Evolutionary conservation across 2,797 vertebrate species (phyloP).

Genomic region (Epinephelus awoara): DNA sequence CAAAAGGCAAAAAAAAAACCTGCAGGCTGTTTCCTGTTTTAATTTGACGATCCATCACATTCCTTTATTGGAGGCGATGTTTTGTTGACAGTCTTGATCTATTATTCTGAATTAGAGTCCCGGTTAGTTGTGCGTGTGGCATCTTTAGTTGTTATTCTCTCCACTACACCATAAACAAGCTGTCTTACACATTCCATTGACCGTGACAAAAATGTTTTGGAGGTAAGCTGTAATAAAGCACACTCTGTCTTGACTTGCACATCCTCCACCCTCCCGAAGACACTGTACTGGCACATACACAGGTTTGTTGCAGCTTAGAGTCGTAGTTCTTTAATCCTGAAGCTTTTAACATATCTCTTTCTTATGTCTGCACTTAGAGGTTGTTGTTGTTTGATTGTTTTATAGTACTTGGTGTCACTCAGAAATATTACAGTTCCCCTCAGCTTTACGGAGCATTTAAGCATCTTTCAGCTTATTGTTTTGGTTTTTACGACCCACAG

Average conservation of each 20-base stretch:
- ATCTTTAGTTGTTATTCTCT: constrained; percentile 13
- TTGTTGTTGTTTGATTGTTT: neutral
- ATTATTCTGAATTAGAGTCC: constrained; percentile 4
- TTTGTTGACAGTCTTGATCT: constrained; percentile 12
- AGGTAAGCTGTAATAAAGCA: constrained; percentile 53
- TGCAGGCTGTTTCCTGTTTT: constrained; percentile 27
- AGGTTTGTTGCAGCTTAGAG: neutral
- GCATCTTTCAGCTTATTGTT: neutral
- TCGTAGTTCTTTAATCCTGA: neutral
- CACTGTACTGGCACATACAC: neutral
- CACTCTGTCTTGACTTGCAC: constrained; percentile 68
- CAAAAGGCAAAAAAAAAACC: constrained; percentile 14
- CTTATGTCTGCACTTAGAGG: neutral
- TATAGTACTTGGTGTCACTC: neutral
- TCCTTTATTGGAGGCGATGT: constrained; percentile 25
- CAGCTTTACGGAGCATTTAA: neutral
- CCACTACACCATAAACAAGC: constrained; percentile 20
- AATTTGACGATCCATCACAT: constrained; percentile 31
- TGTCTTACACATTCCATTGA: constrained; percentile 48
- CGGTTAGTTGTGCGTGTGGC: constrained; percentile 3
- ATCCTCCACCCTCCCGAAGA: constrained; percentile 11
- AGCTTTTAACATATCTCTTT: constrained; percentile 12
- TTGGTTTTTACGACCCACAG: neutral
- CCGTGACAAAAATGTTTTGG: constrained; percentile 39
- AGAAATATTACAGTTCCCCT: neutral